These are phyloP conservation scores for Calyptommatus sinebrachiatus DNA, from an alignment of 2,113 vertebrate species.

Conservation along the genomic window DNA sequence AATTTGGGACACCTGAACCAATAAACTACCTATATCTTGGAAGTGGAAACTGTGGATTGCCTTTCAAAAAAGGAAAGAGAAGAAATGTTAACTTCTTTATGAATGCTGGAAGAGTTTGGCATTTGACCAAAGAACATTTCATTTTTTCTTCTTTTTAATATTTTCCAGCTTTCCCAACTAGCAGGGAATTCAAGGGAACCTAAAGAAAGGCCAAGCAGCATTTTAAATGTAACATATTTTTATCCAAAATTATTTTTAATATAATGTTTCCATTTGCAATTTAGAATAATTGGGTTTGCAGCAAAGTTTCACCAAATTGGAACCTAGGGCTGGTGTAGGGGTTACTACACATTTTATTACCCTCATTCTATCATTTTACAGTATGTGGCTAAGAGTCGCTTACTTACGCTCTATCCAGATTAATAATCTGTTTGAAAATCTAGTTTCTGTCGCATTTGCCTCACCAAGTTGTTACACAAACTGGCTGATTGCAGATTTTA, in stretches of 20 bases:
- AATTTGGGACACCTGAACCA: constrained; percentile 36
- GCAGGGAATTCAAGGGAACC: background rate
- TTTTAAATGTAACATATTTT: background rate
- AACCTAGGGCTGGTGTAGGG: background rate
- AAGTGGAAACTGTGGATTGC: background rate
- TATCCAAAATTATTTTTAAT: background rate
- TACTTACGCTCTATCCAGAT: no score
- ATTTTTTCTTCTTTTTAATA: background rate
- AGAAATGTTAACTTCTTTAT: background rate
- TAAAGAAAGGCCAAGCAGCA: background rate
- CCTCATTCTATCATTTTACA: background rate
- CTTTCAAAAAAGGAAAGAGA: background rate
- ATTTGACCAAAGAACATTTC: background rate
- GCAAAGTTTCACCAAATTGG: background rate
- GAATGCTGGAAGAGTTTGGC: background rate
- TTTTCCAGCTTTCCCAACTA: background rate
- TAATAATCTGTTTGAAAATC: no score
- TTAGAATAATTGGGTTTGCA: background rate
- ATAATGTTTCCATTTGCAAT: background rate
- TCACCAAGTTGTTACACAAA: no score
- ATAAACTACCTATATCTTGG: constrained; percentile 19
- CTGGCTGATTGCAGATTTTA: no score
- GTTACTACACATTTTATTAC: no score
- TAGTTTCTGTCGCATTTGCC: no score
- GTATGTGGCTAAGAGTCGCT: no score